Base-by-base conservation (phyloP, 2,113 vertebrate genomes). In the Mormoops blainvillei region DNA sequence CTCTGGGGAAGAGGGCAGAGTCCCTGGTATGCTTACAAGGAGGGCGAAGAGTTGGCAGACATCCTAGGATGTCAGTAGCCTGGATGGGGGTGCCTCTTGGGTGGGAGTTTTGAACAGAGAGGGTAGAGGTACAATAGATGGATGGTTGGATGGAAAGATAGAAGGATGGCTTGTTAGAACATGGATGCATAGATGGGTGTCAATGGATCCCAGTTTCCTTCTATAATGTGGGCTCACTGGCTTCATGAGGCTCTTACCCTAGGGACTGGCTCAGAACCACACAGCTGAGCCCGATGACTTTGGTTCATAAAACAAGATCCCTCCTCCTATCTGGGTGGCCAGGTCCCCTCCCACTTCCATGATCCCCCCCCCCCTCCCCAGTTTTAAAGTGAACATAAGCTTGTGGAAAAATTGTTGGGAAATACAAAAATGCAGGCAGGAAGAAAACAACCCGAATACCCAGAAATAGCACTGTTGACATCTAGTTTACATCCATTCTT, bases 381-480 rank as follows among this genome's bases (percentile, higher is more conserved):
- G 24, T 94, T 96, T 58, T 93, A 90, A 97, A 92, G 56, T 84
- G 86, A 89, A 61, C 43, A 85, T 54, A 50, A 38, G 88, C 13
- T 95, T 85, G 54, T 63, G 36, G 76, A 48, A 87, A 94, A 95
- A 84, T 76, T 93, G 31, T 85, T 91, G 54, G 80, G 38, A 89
- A 97, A 77, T 87, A 74, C 67, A 38, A 90, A 94, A 52, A 86
- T 71, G 20, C 12, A 36, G 50, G 38, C 31, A 45, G 7, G 61
- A 70, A 56, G 68, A 52, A 87, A 74, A 56, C 13, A 58, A 76
- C 19, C 33, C 16, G 65, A 50, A n/a, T 38, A 20, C 52, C 70
- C 43, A 81, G 45, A 97, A 97, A 96, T 58, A 82, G 38, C 24
- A 85, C 81, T 77, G 65, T 73, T 93, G 90, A 88, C 48, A 91